Conservation (phyloP, 2,113 vertebrate genomes). For the Campylomormyrus tamandua region DNA sequence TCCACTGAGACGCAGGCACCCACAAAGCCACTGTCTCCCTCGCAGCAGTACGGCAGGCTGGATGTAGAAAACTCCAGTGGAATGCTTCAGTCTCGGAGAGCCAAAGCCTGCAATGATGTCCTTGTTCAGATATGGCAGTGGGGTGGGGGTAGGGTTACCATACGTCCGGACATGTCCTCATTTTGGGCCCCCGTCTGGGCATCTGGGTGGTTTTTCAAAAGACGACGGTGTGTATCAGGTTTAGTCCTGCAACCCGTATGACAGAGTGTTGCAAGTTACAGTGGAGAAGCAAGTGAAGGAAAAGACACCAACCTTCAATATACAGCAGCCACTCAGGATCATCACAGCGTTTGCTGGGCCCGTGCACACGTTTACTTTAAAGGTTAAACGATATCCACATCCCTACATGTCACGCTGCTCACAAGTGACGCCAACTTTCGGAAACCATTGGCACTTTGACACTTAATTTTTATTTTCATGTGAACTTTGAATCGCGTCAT, state of each 20-base stretch:
- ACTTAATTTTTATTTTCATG: background rate
- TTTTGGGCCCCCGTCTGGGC: background rate
- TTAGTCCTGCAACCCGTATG: background rate
- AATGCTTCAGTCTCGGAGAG: conserved; percentile 25
- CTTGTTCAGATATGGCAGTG: conserved; percentile 43
- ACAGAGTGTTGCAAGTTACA: background rate
- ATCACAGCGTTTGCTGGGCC: background rate
- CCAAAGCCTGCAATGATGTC: conserved; percentile 32
- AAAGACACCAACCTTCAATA: background rate
- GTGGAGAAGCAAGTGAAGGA: background rate
- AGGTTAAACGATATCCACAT: background rate
- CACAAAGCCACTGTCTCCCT: background rate
- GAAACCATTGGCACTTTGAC: too few relatives aligned
- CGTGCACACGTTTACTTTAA: background rate
- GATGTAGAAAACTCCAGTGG: background rate
- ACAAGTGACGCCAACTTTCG: background rate
- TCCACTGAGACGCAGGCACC: background rate
- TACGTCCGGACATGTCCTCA: background rate
- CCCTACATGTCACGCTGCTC: background rate
- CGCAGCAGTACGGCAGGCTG: background rate
- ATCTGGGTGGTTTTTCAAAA: conserved; percentile 9
- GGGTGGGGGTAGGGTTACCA: conserved; percentile 14
- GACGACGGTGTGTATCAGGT: background rate
- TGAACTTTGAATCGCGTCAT: background rate
- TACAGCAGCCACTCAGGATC: background rate